Evolutionary conservation across 2,888 invertebrate species (phyloP), one percentile per base, ranked within the genome.

Genomic region (Carterocephalus palaemon): DNA sequence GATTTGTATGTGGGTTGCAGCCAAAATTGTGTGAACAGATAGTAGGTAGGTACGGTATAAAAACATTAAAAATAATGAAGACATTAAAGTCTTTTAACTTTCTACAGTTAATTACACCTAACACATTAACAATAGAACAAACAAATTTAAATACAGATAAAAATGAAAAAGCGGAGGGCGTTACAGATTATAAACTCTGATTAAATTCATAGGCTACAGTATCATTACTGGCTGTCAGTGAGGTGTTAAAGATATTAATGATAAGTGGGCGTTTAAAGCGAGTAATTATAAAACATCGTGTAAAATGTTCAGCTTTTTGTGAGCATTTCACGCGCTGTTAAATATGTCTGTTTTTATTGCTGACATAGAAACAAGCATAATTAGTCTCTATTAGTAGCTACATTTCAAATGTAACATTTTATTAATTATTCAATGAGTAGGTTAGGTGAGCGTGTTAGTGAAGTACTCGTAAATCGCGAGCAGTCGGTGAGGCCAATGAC

Each of bases 321-420:
- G 24, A 47, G 49, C 61, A 74, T 81, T 80, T 75, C 72, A 80
- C 65, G 78, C 70, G 51, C 59, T 59, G 74, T 58, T 73, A 64
- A 59, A 53, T 58, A 46, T 56, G 51, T 59, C 53, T 51, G 41
- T 48, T 43, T 45, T 36, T 34, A 46, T 57, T 53, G 46, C 36
- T 46, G 31, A n/a, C 28, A 46, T 20, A 32, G 16, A 13, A 42
- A 10, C 41, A 33, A 47, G 45, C 41, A n/a, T n/a, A n/a, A n/a
- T n/a, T n/a, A n/a, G n/a, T n/a, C n/a, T n/a, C n/a, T n/a, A n/a
- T n/a, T n/a, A n/a, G n/a, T n/a, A n/a, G n/a, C n/a, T n/a, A n/a
- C n/a, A n/a, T n/a, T n/a, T n/a, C n/a, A n/a, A n/a, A n/a, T n/a
- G n/a, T n/a, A n/a, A n/a, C n/a, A n/a, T n/a, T n/a, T n/a, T n/a